These are phyloP conservation scores for Hippotragus niger DNA, from an alignment of 2,113 vertebrate genomes.

Conservation along the genomic window DNA sequence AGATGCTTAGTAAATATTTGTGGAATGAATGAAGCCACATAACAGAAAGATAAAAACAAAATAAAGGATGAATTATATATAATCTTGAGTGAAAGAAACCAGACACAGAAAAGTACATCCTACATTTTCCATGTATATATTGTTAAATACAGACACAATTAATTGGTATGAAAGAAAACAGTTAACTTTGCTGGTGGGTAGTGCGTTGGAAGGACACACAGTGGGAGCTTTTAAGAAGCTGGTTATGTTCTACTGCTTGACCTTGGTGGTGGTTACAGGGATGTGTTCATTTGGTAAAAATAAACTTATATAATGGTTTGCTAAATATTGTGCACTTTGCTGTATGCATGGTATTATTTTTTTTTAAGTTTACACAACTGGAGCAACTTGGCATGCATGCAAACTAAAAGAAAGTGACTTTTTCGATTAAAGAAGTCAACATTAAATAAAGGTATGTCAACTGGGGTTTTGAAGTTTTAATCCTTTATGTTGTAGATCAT, in stretches of 20 bases:
- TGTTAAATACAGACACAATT: background rate
- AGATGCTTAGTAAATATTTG: background rate
- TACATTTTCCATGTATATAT: background rate
- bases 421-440: background rate
- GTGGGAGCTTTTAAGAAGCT: background rate
- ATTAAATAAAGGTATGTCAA: background rate
- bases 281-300: background rate
- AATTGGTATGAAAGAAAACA: background rate
- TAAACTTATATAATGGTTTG: background rate
- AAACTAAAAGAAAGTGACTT: background rate
- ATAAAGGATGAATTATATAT: background rate
- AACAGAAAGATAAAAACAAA: constrained; percentile 12
- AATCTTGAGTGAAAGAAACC: background rate
- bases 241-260: background rate
- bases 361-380: background rate
- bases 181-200: accelerated
- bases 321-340: background rate
- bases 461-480: background rate
- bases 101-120: background rate
- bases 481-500: background rate
- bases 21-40: background rate
- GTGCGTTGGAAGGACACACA: background rate
- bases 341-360: background rate
- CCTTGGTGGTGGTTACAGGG: background rate
- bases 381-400: background rate